These are phyloP conservation scores for Neocrepidodera transversa DNA, from an alignment of 2,888 invertebrate genomes.

Conservation along the genomic window DNA sequence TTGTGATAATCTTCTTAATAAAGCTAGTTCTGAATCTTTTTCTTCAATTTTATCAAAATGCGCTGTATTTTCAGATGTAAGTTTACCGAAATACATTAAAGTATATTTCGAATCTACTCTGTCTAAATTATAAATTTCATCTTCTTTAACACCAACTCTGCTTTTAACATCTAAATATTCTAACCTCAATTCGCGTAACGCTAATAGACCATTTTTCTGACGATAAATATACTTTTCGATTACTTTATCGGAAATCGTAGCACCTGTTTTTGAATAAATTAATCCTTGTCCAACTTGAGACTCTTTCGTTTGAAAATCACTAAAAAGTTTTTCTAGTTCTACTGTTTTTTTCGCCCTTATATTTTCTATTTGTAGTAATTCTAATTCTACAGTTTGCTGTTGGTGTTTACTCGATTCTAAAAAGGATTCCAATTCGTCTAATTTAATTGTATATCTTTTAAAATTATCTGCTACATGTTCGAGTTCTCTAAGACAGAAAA, in stretches of 20 bases:
- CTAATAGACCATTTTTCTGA: slow-evolving; percentile 47
- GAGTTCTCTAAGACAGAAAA: slow-evolving; percentile 50
- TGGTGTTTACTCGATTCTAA: slow-evolving; percentile 37
- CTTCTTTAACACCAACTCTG: slow-evolving; percentile 51
- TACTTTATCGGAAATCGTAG: slow-evolving; percentile 46
- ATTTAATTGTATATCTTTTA: slow-evolving; percentile 50
- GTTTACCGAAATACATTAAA: slow-evolving; percentile 63
- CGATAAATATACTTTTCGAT: slow-evolving; percentile 47
- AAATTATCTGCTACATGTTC: slow-evolving; percentile 47
- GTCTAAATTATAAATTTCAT: slow-evolving; percentile 55
- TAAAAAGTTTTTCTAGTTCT: slow-evolving; percentile 44
- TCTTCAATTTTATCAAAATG: slow-evolving; percentile 66
- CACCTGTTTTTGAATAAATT: slow-evolving; percentile 55
- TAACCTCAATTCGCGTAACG: slow-evolving; percentile 52
- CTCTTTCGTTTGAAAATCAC: slow-evolving; percentile 48
- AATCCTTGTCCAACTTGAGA: slow-evolving; percentile 53
- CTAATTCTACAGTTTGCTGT: slow-evolving; percentile 41
- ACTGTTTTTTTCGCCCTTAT: slow-evolving; percentile 41
- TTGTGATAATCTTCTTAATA: slow-evolving; percentile 61
- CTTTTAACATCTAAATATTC: slow-evolving; percentile 53
- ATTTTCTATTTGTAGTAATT: slow-evolving; percentile 45
- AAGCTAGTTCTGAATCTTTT: slow-evolving; percentile 63
- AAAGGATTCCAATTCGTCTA: slow-evolving; percentile 47
- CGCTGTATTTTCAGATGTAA: slow-evolving; percentile 65
- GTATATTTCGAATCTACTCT: slow-evolving; percentile 49